A percentile compares a stretch with the other conserved stretches of the same genome.
These are phyloP conservation scores for Globia sparganii DNA, from an alignment of 2,888 invertebrate genomes.

Conservation along the genomic window DNA sequence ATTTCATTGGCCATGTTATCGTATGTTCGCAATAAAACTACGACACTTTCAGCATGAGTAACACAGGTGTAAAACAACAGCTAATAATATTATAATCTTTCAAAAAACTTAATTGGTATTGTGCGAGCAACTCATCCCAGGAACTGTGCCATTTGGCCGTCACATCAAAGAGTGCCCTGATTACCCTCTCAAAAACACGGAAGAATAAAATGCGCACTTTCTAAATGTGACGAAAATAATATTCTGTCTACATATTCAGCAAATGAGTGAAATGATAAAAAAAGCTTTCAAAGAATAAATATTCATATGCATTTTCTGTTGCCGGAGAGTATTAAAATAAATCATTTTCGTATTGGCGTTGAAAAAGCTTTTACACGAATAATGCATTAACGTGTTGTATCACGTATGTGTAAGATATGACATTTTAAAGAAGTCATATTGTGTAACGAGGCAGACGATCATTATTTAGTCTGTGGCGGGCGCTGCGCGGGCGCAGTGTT, in stretches of 20 bases:
- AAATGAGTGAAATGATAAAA: conserved; percentile 29
- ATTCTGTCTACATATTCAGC: conserved; percentile 4
- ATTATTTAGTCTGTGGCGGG: conserved; percentile 71
- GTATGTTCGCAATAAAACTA: neutral
- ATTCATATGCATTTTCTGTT: conserved; percentile 45
- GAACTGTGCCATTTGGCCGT: conserved; percentile 32
- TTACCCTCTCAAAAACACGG: conserved; percentile 22
- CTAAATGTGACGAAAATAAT: conserved; percentile 27
- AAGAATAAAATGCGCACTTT: conserved; percentile 33
- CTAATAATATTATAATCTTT: neutral
- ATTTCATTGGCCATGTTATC: conserved; percentile 44
- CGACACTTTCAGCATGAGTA: neutral
- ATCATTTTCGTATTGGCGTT: conserved; percentile 80
- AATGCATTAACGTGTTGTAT: conserved; percentile 81
- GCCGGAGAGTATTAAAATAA: conserved; percentile 68
- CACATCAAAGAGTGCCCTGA: conserved; percentile 36
- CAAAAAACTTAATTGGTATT: conserved; percentile 10
- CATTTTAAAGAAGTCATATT: conserved; percentile 70
- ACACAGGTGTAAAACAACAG: neutral
- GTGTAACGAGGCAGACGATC: conserved; percentile 75
- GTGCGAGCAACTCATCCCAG: conserved; percentile 5
- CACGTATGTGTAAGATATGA: conserved; percentile 63
- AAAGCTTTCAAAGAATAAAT: conserved; percentile 21
- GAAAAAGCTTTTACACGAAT: conserved; percentile 80
- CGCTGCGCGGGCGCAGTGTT: conserved; percentile 65